Evolutionary conservation across 2,888 invertebrate genomes (phyloP).

Genomic region (Andrena haemorrhoa): DNA sequence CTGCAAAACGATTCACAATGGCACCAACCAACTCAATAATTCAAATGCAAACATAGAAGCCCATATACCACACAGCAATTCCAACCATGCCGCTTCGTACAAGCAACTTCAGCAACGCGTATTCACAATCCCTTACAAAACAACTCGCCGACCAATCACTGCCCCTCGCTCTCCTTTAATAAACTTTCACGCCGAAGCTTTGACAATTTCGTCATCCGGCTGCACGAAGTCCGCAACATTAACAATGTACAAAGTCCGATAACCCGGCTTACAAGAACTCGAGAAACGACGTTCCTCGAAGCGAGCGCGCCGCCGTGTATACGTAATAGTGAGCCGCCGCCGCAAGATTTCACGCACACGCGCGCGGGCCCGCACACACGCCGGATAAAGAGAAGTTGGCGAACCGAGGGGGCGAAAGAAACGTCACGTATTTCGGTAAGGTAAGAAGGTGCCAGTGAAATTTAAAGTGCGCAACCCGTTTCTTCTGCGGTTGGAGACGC

Average conservation of each 20-base stretch:
- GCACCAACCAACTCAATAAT: too few species aligned
- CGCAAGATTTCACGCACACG: not conserved
- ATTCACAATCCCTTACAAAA: slow-evolving; percentile 13
- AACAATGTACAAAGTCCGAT: slow-evolving; percentile 41
- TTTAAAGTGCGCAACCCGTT: slow-evolving; percentile 52
- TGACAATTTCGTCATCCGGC: slow-evolving; percentile 23
- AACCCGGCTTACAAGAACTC: not conserved
- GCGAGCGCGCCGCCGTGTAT: slow-evolving; percentile 11
- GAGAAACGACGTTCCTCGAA: not conserved
- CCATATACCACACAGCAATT: too few species aligned
- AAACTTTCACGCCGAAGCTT: slow-evolving; percentile 37
- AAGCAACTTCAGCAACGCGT: not conserved
- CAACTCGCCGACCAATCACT: slow-evolving; percentile 47
- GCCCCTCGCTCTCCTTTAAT: slow-evolving; percentile 26
- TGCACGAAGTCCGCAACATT: slow-evolving; percentile 45
- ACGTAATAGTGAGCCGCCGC: not conserved
- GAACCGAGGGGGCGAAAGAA: slow-evolving; percentile 15
- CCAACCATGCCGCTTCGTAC: too few species aligned
- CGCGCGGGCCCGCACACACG: not conserved
- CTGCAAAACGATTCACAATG: too few species aligned
- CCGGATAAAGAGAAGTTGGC: not conserved
- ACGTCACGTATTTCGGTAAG: slow-evolving; percentile 40
- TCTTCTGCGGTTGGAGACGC: slow-evolving; percentile 12
- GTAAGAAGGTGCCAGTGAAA: slow-evolving; percentile 42
- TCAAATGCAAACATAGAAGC: too few species aligned